phyloP scores from a whole-genome alignment of 2,113 vertebrate genomes.

The Callopanchax toddi region DNA sequence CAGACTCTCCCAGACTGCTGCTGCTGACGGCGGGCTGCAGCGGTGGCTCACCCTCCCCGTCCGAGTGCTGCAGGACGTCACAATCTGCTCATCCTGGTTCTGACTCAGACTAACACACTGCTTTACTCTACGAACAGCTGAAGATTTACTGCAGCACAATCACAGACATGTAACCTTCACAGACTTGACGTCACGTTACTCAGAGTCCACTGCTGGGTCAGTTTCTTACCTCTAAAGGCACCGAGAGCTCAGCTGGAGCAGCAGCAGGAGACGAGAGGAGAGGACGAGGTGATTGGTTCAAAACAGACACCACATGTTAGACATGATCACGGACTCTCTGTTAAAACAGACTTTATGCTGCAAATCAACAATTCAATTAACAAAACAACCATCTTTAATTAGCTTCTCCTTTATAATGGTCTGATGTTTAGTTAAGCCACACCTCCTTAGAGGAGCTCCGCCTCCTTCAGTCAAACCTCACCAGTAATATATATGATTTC shows the following conservation, averaged over 20 bases:
- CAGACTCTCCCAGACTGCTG: slow-evolving; percentile 44
- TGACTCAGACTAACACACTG: not conserved
- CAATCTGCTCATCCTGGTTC: slow-evolving; percentile 21
- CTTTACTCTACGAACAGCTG: not conserved
- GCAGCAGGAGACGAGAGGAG: slow-evolving; percentile 26
- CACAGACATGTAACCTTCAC: not conserved
- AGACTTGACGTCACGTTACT: too few species aligned
- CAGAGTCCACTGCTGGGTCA: not conserved
- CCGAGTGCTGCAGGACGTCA: slow-evolving; percentile 78
- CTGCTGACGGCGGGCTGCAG: slow-evolving; percentile 51
- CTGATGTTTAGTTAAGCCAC: not conserved
- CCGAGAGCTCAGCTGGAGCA: slow-evolving; percentile 8
- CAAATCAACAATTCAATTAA: not conserved
- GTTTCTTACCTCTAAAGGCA: slow-evolving; percentile 35
- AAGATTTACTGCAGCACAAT: not conserved
- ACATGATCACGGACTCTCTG: not conserved
- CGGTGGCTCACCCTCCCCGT: slow-evolving; percentile 70
- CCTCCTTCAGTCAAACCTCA: not conserved
- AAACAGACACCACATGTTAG: slow-evolving; percentile 1
- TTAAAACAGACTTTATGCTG: too few species aligned
- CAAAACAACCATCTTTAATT: not conserved
- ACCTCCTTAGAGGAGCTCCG: not conserved
- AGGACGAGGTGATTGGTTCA: slow-evolving; percentile 3
- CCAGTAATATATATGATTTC: too few species aligned
- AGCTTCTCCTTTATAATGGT: too few species aligned